These are phyloP conservation scores for Isaurus tuberculatus DNA, from an alignment of 92 coral and sea anemone genomes.

Conservation along the genomic window DNA sequence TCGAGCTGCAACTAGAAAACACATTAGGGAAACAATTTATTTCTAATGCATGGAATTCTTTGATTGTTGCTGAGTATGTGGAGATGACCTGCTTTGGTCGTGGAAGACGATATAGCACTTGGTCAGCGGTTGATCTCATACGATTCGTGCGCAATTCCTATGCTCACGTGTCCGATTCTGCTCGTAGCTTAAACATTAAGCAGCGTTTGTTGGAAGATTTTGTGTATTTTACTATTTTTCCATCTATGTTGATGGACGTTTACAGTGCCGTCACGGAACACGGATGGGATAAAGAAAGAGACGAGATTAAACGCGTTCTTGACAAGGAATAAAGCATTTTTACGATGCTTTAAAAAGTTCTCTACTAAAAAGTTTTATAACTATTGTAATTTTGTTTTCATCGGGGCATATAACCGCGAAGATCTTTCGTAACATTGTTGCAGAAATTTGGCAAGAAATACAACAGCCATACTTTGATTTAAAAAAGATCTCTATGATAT, in stretches of 20 bases:
- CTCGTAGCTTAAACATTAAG: constrained; percentile 18
- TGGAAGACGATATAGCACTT: constrained; percentile 32
- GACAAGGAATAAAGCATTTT: constrained; percentile 38
- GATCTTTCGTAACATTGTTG: too few species aligned
- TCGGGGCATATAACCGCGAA: too few species aligned
- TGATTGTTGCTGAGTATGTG: constrained; percentile 11
- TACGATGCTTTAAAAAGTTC: neutral
- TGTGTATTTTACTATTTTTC: constrained; percentile 31
- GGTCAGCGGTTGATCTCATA: constrained; percentile 39
- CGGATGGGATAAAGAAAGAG: constrained; percentile 49
- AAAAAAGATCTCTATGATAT: too few species aligned
- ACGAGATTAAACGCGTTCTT: constrained; percentile 17
- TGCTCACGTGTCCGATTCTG: constrained; percentile 31
- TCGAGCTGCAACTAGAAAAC: constrained; percentile 33
- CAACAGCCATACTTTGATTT: too few species aligned
- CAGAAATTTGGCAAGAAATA: too few species aligned
- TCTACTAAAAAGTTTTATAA: neutral
- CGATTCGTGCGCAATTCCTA: constrained; percentile 51
- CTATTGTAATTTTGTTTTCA: too few species aligned
- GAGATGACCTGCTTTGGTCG: constrained; percentile 46
- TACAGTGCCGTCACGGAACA: constrained; percentile 22
- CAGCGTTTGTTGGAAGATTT: constrained; percentile 37
- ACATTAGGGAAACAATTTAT: constrained; percentile 34
- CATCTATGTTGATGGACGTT: constrained; percentile 37
- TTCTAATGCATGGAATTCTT: constrained; percentile 31